Conservation (phyloP, 1,140 invertebrate genomes). For the Meloidogyne exigua region DNA sequence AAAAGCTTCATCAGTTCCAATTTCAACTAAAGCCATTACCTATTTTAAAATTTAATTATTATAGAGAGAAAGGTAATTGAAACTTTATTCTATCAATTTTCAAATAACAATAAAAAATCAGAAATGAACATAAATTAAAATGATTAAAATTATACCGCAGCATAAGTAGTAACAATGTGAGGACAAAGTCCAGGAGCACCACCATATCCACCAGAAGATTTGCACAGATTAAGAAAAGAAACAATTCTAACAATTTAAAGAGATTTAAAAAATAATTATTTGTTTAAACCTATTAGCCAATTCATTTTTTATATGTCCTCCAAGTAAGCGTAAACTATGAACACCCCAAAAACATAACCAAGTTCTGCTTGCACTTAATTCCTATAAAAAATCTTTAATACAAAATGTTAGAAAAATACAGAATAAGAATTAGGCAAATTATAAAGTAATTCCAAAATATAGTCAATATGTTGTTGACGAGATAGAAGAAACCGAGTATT, state of each 20-base stretch:
- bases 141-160: slow-evolving; percentile 69
- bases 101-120: not conserved
- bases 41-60: not conserved
- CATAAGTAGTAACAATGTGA: slow-evolving; percentile 94
- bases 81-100: too few species aligned
- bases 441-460: slow-evolving; percentile 11
- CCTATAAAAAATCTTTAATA: slow-evolving; percentile 12
- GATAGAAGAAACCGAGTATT: not conserved
- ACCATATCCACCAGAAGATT: slow-evolving; percentile 46
- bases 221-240: slow-evolving; percentile 44
- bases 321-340: slow-evolving; percentile 37
- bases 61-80: too few species aligned
- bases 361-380: slow-evolving; percentile 44
- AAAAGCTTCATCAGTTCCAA: slow-evolving; percentile 83
- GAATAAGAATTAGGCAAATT: slow-evolving; percentile 10
- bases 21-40: slow-evolving; percentile 81
- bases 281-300: slow-evolving; percentile 28
- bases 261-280: slow-evolving; percentile 10
- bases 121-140: not conserved
- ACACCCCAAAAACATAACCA: slow-evolving; percentile 50
- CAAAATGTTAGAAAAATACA: not conserved
- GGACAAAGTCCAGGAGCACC: slow-evolving; percentile 80
- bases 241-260: slow-evolving; percentile 41
- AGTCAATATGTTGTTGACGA: slow-evolving; percentile 25
- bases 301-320: slow-evolving; percentile 14